phyloP scores from a whole-genome alignment of 2,113 vertebrate species.

The Grantiella picta region DNA sequence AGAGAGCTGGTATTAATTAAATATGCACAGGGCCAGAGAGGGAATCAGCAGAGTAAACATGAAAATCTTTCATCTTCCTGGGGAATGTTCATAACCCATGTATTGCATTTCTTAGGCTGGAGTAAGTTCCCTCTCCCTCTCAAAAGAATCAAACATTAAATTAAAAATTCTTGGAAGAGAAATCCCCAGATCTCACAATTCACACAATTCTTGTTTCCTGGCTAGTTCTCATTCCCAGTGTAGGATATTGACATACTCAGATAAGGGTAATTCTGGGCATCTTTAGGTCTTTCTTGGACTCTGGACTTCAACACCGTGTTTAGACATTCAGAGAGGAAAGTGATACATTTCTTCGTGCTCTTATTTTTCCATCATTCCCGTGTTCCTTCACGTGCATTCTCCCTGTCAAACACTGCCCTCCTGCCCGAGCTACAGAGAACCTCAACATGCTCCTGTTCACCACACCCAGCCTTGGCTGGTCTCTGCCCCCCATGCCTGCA shows the following conservation, averaged over 20 bases:
- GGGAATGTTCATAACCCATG: neutral
- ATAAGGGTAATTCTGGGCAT: neutral
- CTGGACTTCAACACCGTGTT: neutral
- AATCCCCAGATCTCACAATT: neutral
- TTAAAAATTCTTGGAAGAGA: slow-evolving; percentile 10
- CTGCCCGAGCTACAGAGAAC: neutral
- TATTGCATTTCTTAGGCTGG: neutral
- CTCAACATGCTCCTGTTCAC: neutral
- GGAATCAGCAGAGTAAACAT: slow-evolving; percentile 1
- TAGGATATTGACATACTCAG: neutral
- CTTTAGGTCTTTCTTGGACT: neutral
- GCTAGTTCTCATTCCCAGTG: neutral
- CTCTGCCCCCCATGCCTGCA: neutral
- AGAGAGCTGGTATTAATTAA: neutral
- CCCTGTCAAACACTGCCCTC: neutral
- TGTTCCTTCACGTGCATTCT: fast-evolving
- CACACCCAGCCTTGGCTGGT: neutral
- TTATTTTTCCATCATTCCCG: fast-evolving
- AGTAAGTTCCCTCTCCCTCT: neutral
- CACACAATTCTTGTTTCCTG: neutral
- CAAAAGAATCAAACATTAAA: neutral
- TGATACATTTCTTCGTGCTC: neutral
- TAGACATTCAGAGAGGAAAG: neutral
- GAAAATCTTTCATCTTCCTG: slow-evolving; percentile 1
- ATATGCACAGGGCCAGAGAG: neutral